Percentiles rank a stretch among this genome's conserved stretches.
phyloP scores from a whole-genome alignment of 2,113 vertebrate species.

The Zosterops japonicus region DNA sequence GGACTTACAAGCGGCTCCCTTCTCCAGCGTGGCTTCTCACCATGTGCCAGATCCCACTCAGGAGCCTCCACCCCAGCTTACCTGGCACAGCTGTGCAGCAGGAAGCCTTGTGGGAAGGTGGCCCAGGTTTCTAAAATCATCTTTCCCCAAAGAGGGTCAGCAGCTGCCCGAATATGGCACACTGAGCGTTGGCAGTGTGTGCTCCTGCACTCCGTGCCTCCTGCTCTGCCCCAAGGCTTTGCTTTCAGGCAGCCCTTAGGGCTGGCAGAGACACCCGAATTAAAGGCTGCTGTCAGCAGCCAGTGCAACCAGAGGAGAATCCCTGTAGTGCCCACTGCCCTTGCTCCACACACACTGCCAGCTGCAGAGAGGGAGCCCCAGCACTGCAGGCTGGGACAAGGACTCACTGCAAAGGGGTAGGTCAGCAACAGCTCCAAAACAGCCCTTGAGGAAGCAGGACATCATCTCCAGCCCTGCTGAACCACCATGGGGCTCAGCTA shows the following conservation, averaged over 20 bases:
- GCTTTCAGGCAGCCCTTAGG: background rate
- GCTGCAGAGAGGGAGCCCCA: background rate
- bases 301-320: background rate
- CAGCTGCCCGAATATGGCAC: background rate
- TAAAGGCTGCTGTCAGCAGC: background rate
- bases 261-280: background rate
- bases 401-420: rapidly evolving
- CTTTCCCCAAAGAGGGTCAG: background rate
- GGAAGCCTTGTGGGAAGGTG: background rate
- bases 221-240: background rate
- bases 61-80: rapidly evolving
- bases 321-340: background rate
- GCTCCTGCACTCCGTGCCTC: rapidly evolving
- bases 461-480: rapidly evolving
- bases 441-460: background rate
- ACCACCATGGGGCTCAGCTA: rapidly evolving
- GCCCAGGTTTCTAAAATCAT: background rate
- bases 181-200: rapidly evolving
- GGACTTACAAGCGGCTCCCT: background rate
- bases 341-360: rapidly evolving
- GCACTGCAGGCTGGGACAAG: background rate
- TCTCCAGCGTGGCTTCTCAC: background rate
- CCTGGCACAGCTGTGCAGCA: background rate
- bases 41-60: rapidly evolving
- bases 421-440: background rate